These are phyloP conservation scores for Gadopsis marmoratus DNA, from an alignment of 2,797 vertebrate genomes.

Conservation along the genomic window DNA sequence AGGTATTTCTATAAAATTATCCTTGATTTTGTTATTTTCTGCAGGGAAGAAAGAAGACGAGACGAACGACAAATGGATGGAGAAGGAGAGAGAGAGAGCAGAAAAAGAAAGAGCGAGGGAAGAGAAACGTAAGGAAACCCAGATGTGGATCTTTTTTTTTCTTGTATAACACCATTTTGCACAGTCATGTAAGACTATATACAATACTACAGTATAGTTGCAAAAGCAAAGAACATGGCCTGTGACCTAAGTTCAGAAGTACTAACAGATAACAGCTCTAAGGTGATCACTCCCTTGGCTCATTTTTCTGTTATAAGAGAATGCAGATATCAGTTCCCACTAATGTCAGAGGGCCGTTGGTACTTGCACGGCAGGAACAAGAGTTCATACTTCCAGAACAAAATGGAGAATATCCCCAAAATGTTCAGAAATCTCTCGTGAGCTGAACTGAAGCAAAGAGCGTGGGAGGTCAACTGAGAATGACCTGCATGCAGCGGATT, in stretches of 20 bases:
- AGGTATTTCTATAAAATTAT: constrained; percentile 20
- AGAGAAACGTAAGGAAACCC: constrained; percentile 77
- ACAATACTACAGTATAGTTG: constrained; percentile 2
- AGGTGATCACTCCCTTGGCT: constrained; percentile 14
- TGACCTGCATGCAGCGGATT: constrained; percentile 32
- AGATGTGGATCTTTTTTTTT: constrained; percentile 48
- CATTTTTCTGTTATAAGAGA: constrained; percentile 32
- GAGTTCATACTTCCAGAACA: constrained; percentile 35
- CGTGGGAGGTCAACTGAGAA: constrained; percentile 35
- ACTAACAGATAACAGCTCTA: constrained; percentile 48
- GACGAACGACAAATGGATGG: constrained; percentile 78
- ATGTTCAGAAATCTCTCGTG: constrained; percentile 27
- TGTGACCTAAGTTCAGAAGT: constrained; percentile 52
- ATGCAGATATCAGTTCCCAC: constrained; percentile 56
- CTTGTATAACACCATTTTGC: constrained; percentile 38
- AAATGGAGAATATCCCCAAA: constrained; percentile 31
- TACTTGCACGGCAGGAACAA: constrained; percentile 19
- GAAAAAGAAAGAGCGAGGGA: constrained; percentile 80
- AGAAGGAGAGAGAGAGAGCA: constrained; percentile 77
- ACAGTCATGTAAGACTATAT: constrained; percentile 31
- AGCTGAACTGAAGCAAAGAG: constrained; percentile 34
- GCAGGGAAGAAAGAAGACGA: constrained; percentile 76
- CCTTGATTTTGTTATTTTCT: constrained; percentile 39
- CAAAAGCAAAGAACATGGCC: constrained; percentile 49
- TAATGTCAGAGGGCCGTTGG: constrained; percentile 6